Evolutionary conservation across 1,140 invertebrate species (phyloP), one percentile per base, ranked within the genome.

Genomic region (Macrosteles quadrilineatus): DNA sequence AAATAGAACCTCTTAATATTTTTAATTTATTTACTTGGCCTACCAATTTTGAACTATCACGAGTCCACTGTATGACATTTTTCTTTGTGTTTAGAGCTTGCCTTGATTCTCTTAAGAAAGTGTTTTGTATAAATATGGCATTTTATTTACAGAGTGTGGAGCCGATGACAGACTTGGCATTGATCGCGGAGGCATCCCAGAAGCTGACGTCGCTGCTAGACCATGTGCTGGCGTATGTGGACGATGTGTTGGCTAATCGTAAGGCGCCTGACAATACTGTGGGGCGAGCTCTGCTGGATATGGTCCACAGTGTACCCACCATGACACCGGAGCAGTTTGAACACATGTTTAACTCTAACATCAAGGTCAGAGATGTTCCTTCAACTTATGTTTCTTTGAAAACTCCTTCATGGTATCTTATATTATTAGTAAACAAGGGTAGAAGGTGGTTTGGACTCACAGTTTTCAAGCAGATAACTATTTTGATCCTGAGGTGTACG

Each of bases 261-360:
- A 76, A 82, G 14, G 81, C 81, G 23, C 89, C 93, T 31, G 89
- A 93, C 79, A 91, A 92, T 80, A 88, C 88, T 68, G 90, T 95
- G 14, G 96, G 96, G 1, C 83, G 96, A 69, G 88, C 90, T 73
- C 84, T 98, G 57, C 83, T 97, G 31, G 91, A 96, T 81, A 88
- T 98, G 77, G 93, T 97, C 31, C 90, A 94, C 81, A 91, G 92
- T 30, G 90, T 97, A 64, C 96, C 96, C 21, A 91, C 94, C 78
- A 94, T 98, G 86, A 87, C 88, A 21, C 86, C 88, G 40, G 93
- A 96, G 78, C 90, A 96, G 77, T 97, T 98, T 81, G 94, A 95
- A 25, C 88, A 94, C 72, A 97, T 98, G 92, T 91, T 98, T 77
- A 97, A 96, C 76, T 92, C 94, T 73, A 96, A 96, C 80, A 92